phyloP scores from a whole-genome alignment of 1,140 invertebrate genomes.

The Trinorchestia longiramus region DNA sequence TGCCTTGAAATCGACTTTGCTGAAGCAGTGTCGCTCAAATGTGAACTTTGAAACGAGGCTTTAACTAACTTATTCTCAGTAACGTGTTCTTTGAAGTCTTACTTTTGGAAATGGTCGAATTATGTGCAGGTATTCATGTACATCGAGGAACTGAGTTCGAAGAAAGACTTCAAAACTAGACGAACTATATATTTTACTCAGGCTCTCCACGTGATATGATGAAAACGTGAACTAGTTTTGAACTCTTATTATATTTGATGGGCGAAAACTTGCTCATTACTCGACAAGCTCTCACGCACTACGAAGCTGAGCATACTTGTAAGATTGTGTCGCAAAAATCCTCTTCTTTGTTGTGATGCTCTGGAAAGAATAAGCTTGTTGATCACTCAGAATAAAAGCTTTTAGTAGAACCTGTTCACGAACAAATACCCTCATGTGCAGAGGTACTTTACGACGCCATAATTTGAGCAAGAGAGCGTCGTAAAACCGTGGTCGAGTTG shows the following conservation, averaged over 20 bases:
- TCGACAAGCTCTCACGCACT: background rate
- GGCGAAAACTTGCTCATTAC: background rate
- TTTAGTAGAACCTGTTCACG: background rate
- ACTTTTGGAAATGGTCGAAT: background rate
- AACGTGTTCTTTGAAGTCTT: background rate
- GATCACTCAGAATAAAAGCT: background rate
- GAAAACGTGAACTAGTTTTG: background rate
- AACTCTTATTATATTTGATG: background rate
- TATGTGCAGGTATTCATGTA: background rate
- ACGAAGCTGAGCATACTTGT: background rate
- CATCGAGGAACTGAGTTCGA: background rate
- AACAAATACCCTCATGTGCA: background rate
- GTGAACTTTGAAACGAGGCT: background rate
- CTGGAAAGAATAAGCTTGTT: background rate
- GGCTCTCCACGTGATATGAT: no score
- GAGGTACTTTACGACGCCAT: background rate
- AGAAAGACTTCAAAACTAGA: background rate
- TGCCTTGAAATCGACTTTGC: background rate
- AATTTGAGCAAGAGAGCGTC: background rate
- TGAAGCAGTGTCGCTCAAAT: background rate
- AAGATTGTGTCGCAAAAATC: background rate
- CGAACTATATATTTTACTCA: no score
- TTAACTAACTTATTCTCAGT: background rate
- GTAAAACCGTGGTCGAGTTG: background rate
- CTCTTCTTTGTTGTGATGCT: background rate